These are phyloP conservation scores for Drosophila differens DNA, from an alignment of 2,888 invertebrate species.

Conservation along the genomic window DNA sequence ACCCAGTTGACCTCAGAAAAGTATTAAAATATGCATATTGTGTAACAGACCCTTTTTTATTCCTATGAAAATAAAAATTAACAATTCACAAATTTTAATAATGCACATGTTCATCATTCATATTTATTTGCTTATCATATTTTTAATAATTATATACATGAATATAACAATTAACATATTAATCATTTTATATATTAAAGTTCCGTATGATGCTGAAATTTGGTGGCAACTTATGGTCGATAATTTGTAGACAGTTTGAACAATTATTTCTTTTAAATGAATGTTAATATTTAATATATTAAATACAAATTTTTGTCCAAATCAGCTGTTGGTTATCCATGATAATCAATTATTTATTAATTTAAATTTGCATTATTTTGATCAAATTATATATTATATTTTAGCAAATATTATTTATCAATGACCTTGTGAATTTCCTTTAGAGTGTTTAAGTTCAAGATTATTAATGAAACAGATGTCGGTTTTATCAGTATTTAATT, in stretches of 20 bases:
- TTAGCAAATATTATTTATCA: no score
- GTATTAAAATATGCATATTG: neutral
- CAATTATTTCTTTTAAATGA: neutral
- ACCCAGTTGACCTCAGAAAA: neutral
- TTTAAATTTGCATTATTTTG: neutral
- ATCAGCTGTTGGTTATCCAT: neutral
- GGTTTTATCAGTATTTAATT: constrained; percentile 1
- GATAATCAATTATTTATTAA: neutral
- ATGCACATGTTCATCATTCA: neutral
- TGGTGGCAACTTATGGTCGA: neutral
- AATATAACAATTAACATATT: neutral
- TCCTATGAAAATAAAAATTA: neutral
- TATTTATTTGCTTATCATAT: neutral
- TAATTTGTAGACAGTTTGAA: neutral
- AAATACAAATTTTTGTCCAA: neutral
- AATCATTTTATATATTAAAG: neutral
- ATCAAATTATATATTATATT: neutral
- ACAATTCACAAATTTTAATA: neutral
- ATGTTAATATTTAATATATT: neutral
- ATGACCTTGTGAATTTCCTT: neutral
- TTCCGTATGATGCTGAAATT: neutral
- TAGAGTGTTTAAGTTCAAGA: neutral
- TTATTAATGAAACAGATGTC: neutral
- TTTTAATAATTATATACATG: no score
- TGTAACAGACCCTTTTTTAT: neutral